phyloP scores from a whole-genome alignment of 2,888 invertebrate genomes.

The Campoletis raptor region DNA sequence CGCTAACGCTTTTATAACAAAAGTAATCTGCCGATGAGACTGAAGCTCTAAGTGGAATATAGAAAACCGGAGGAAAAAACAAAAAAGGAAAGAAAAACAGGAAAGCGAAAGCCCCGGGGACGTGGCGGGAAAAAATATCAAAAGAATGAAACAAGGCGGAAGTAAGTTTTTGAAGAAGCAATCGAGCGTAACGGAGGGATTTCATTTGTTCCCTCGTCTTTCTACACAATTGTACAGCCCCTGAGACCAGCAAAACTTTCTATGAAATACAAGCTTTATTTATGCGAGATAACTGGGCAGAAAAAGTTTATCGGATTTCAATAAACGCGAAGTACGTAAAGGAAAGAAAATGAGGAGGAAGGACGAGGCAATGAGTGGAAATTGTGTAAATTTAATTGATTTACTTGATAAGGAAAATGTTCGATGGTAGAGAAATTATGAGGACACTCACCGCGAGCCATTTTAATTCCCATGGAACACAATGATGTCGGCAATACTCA shows the following conservation, averaged over 20 bases:
- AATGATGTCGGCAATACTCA: conserved; percentile 22
- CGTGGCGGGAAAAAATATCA: neutral
- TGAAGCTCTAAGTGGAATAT: neutral
- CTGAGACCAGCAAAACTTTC: conserved; percentile 14
- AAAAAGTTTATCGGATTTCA: conserved; percentile 54
- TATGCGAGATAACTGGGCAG: conserved; percentile 31
- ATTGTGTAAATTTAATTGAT: conserved; percentile 50
- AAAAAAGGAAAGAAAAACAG: neutral
- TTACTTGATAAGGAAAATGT: conserved; percentile 28
- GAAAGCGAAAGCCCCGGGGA: conserved; percentile 14
- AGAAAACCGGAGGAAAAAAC: conserved; percentile 6
- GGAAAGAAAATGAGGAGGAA: neutral
- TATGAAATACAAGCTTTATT: conserved; percentile 34
- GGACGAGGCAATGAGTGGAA: conserved; percentile 25
- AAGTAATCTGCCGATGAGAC: conserved; percentile 3
- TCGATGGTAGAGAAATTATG: neutral
- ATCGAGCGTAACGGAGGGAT: conserved; percentile 28
- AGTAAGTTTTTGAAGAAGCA: conserved; percentile 37
- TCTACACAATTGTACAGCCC: neutral
- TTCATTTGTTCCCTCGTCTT: neutral
- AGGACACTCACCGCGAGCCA: conserved; percentile 64
- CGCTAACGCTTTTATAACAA: conserved; percentile 22
- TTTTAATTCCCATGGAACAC: conserved; percentile 40
- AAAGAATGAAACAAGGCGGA: conserved; percentile 28
- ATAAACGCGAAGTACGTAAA: conserved; percentile 19